A percentile compares a stretch with the other conserved stretches of the same genome.
Evolutionary conservation across 2,888 invertebrate species (phyloP).

Genomic region (Cotesia congregata): DNA sequence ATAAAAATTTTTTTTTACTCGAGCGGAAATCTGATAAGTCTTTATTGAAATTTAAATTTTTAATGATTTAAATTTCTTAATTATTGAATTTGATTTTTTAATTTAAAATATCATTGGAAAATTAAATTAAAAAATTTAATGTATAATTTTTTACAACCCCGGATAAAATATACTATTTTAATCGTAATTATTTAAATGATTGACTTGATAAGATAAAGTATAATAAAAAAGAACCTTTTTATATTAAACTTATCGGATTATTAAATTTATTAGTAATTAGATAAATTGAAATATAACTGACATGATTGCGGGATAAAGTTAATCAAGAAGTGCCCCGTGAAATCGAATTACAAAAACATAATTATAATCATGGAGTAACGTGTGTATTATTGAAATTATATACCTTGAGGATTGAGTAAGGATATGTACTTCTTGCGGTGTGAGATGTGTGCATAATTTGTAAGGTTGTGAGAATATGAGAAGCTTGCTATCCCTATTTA

Average conservation of each 20-base stretch:
- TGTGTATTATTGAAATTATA: neutral
- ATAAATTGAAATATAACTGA: conserved; percentile 16
- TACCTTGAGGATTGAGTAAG: neutral
- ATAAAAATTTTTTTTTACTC: neutral
- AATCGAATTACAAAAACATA: conserved; percentile 26
- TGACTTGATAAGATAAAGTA: too few species aligned
- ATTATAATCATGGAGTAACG: conserved; percentile 13
- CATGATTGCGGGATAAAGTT: conserved; percentile 21
- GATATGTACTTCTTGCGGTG: neutral
- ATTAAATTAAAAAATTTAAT: neutral
- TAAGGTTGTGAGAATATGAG: conserved; percentile 26
- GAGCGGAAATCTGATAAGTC: too few species aligned
- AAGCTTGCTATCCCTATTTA: neutral
- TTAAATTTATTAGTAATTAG: neutral
- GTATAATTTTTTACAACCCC: neutral
- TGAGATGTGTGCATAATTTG: conserved; percentile 35
- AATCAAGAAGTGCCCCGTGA: conserved; percentile 15
- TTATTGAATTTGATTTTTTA: neutral
- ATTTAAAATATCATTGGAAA: too few species aligned
- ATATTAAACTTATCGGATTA: neutral
- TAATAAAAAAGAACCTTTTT: too few species aligned
- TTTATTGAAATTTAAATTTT: too few species aligned
- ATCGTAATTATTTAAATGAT: neutral
- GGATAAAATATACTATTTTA: neutral
- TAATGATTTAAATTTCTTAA: neutral